Evolutionary conservation across 1,140 invertebrate genomes (phyloP), one percentile per base, ranked within the genome.

Genomic region (Aphis gossypii): DNA sequence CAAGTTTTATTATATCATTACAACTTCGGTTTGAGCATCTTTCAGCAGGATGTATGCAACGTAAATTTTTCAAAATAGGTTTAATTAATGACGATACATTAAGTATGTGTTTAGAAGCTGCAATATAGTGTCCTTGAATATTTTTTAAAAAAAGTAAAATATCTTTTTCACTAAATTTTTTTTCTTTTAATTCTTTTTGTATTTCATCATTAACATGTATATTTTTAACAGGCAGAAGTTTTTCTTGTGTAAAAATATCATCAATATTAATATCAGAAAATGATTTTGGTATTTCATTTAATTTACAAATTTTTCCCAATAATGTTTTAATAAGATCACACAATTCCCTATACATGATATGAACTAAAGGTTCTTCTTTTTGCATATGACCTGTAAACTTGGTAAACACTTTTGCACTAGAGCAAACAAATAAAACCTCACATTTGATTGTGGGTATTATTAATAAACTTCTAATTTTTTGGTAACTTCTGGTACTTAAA

Each of bases 381-480:
- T n/a, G n/a, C n/a, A n/a, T 76, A 8, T 30, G n/a, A 35, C 68
- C 68, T n/a, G 68, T 76, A 76, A 76, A 76, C n/a, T 83, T 83
- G 35, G 82, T 83, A 41, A 83, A 83, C 20, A 83, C 82, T 83
- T 83, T 83, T 35, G 82, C 82, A 83, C 35, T 83, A 35, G 38
- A 83, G 82, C 82, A 83, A 38, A 38, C 35, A 83, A 83, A 83
- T 83, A 83, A 35, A 83, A 41, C 35, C 35, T 83, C 82, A 83
- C 82, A 83, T 20, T 83, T 83, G 1, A 83, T 83, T 14, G 82
- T 83, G 0, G 35, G 35, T 83, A 83, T 83, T 20, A 35, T 83
- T 83, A 83, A 83, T 83, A 83, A 83, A 83, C 35, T 83, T 83
- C 82, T 83, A 83, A 44, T 86, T 86, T 86, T 86, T 86, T 86